Evolutionary conservation across 2,113 vertebrate genomes (phyloP).

Genomic region (Lanius ludovicianus): DNA sequence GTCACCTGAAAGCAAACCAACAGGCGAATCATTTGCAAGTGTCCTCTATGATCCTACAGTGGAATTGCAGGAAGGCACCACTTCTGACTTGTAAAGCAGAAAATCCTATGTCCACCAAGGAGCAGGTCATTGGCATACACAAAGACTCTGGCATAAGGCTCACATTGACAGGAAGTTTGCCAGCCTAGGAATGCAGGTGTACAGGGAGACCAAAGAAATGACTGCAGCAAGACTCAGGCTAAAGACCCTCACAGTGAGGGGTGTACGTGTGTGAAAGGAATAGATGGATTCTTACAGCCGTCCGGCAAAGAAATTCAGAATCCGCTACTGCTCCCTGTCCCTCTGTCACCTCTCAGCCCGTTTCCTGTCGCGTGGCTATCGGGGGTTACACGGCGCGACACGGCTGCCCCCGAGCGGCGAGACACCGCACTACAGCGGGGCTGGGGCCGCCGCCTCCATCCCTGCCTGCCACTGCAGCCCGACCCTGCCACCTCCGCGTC

Average conservation of each 20-base stretch:
- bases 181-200: background rate
- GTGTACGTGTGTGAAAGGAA: background rate
- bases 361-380: background rate
- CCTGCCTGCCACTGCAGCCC: background rate
- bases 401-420: background rate
- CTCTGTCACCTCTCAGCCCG: background rate
- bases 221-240: background rate
- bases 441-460: background rate
- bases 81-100: background rate
- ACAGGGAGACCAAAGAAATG: background rate
- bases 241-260: background rate
- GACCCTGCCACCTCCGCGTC: background rate
- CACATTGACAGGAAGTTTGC: accelerated
- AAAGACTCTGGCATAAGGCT: accelerated
- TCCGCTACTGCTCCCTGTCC: background rate
- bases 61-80: background rate
- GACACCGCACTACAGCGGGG: background rate
- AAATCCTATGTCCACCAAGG: background rate
- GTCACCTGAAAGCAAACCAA: background rate
- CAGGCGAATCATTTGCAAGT: background rate
- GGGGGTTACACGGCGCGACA: background rate
- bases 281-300: background rate
- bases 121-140: accelerated
- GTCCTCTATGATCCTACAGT: background rate
- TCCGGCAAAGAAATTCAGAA: background rate